Evolutionary conservation across 1,140 invertebrate species (phyloP).

Genomic region (Drosophila repleta): DNA sequence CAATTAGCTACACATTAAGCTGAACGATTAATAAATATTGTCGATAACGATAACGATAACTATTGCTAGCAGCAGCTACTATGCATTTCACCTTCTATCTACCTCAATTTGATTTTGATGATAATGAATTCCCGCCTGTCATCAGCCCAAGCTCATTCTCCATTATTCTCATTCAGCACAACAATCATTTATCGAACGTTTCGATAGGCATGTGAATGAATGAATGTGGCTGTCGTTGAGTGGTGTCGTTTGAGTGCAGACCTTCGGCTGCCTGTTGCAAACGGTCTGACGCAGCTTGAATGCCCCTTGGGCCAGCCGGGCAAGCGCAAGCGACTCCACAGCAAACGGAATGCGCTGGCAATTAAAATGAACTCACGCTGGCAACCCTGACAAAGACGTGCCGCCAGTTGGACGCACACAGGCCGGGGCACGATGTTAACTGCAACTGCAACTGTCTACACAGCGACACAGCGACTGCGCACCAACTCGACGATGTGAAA

Average conservation of each 20-base stretch:
- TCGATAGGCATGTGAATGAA: constrained; percentile 1
- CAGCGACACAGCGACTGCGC: background rate
- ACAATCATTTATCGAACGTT: constrained; percentile 1
- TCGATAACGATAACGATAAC: background rate
- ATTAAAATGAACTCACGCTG: constrained; percentile 81
- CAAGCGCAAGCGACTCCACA: background rate
- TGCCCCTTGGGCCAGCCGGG: constrained; percentile 29
- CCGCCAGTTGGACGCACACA: constrained; percentile 32
- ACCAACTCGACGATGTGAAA: constrained; percentile 27
- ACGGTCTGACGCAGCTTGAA: constrained; percentile 29
- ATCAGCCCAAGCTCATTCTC: too few species aligned
- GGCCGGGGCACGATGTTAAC: constrained; percentile 4
- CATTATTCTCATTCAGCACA: too few species aligned
- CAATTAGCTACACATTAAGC: too few species aligned
- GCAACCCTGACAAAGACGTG: constrained; percentile 79
- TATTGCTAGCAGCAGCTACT: background rate
- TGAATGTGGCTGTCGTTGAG: background rate
- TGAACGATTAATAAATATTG: background rate
- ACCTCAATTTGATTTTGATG: background rate
- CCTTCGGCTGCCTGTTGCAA: constrained; percentile 42
- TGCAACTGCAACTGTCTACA: constrained; percentile 35
- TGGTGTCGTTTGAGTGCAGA: background rate
- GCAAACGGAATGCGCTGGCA: constrained; percentile 68
- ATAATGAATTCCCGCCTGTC: background rate
- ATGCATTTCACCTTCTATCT: too few species aligned